Percentiles rank a stretch among this genome's conserved stretches.
Evolutionary conservation across 2,797 vertebrate genomes (phyloP).

Genomic region (Sardinella longiceps): DNA sequence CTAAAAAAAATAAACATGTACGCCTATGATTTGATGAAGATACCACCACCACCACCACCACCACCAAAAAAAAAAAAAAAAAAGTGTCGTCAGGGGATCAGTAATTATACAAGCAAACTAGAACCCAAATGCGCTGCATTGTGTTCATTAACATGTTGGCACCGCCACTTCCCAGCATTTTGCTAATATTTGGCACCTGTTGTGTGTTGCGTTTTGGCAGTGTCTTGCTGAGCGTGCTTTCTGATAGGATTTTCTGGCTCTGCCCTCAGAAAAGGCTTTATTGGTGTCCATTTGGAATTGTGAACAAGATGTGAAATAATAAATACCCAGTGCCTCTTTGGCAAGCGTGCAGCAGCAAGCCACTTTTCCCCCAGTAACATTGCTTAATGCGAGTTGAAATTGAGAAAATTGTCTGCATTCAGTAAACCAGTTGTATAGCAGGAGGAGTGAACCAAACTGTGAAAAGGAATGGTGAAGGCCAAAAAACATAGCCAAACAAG

Average conservation of each 20-base stretch:
- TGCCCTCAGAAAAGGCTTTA: neutral
- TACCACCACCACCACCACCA: too few species aligned
- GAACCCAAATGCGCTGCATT: neutral
- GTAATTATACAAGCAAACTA: neutral
- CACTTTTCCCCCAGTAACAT: neutral
- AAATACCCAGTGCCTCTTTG: neutral
- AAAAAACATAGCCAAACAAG: neutral
- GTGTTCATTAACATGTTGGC: neutral
- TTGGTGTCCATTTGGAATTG: conserved; percentile 10
- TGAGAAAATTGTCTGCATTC: neutral
- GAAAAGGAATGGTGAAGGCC: neutral
- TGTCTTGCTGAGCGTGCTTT: neutral
- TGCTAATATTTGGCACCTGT: neutral
- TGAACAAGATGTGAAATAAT: conserved; percentile 21
- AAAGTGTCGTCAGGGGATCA: neutral
- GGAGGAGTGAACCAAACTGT: neutral
- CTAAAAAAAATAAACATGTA: neutral
- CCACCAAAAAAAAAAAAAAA: too few species aligned
- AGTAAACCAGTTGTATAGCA: neutral
- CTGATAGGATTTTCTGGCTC: neutral
- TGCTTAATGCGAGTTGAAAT: neutral
- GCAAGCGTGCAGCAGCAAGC: neutral
- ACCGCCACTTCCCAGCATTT: neutral
- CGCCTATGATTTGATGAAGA: neutral
- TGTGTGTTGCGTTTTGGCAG: neutral